Percentiles rank a stretch among this genome's conserved stretches.
Evolutionary conservation across 2,113 vertebrate genomes (phyloP).

Genomic region (Illadopsis cleaveri): DNA sequence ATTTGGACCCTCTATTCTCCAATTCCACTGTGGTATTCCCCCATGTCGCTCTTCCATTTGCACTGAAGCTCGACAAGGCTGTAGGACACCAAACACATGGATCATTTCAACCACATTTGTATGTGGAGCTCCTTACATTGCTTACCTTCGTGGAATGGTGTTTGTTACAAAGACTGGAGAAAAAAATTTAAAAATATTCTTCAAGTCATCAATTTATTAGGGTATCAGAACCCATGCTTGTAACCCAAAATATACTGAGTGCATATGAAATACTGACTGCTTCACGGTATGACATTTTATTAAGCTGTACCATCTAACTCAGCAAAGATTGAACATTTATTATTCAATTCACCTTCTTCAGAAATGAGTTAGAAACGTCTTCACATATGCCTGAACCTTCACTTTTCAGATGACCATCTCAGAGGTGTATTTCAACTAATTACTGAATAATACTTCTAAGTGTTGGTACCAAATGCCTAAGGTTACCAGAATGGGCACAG

Average conservation of each 20-base stretch:
- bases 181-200: background rate
- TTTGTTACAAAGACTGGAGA: background rate
- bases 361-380: background rate
- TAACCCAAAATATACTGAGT: background rate
- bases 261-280: background rate
- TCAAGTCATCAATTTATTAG: background rate
- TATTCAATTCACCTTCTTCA: background rate
- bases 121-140: rapidly evolving
- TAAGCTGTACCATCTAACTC: background rate
- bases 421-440: background rate
- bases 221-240: background rate
- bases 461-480: background rate
- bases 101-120: background rate
- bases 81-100: rapidly evolving
- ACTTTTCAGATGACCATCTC: background rate
- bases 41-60: background rate
- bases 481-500: background rate
- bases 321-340: background rate
- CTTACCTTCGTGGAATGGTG: background rate
- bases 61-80: background rate
- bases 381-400: background rate
- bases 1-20: background rate
- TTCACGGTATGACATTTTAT: background rate
- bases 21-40: background rate
- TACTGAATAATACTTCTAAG: background rate